These are phyloP conservation scores for Protaetia brevitarsis DNA, from an alignment of 1,140 invertebrate species.

Conservation along the genomic window DNA sequence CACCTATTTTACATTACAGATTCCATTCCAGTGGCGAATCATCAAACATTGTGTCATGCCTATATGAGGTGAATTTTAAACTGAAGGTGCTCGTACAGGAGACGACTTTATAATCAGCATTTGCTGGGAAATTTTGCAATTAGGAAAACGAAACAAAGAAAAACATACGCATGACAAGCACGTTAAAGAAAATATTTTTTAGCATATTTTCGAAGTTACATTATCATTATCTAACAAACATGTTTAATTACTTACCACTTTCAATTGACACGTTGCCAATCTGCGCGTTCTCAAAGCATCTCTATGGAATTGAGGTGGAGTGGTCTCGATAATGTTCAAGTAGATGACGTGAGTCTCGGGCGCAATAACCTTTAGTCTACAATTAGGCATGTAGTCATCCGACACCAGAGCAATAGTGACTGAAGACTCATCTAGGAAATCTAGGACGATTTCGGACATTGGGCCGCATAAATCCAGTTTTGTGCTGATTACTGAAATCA, in stretches of 20 bases:
- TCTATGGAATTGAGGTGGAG: background rate
- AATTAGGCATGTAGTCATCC: background rate
- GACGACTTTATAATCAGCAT: too few species aligned
- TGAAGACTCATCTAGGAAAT: background rate
- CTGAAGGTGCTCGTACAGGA: too few species aligned
- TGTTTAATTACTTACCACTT: slow-evolving; percentile 10
- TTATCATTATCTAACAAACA: too few species aligned
- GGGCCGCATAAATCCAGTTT: background rate
- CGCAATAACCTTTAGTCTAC: background rate
- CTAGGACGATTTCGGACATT: background rate
- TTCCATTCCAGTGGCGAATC: too few species aligned
- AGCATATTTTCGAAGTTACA: too few species aligned
- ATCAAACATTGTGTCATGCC: too few species aligned
- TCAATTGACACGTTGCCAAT: background rate
- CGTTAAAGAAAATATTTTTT: too few species aligned
- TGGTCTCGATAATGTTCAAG: background rate
- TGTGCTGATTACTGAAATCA: background rate
- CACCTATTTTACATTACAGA: too few species aligned
- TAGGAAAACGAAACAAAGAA: too few species aligned
- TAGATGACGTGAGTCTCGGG: background rate
- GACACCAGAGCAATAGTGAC: background rate
- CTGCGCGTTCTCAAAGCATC: background rate
- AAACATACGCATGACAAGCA: too few species aligned
- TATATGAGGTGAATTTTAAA: too few species aligned
- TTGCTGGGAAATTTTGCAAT: too few species aligned